These are phyloP conservation scores for Melikaiella ostensackeni DNA, from an alignment of 2,888 invertebrate genomes.

Conservation along the genomic window DNA sequence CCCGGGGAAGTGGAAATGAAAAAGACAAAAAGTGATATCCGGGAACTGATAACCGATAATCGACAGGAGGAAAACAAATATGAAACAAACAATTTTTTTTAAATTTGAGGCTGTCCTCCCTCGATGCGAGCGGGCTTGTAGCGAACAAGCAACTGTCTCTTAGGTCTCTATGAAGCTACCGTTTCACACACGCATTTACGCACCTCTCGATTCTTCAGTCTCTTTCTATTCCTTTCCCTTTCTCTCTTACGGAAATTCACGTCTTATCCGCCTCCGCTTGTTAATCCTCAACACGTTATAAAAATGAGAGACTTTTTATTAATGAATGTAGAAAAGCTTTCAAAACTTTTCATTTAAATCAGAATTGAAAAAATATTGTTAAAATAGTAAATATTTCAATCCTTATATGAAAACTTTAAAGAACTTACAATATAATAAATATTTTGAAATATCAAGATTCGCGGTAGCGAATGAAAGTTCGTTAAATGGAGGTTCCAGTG, in stretches of 20 bases:
- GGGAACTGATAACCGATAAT: not conserved
- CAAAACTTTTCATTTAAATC: too few species aligned
- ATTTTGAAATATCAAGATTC: too few species aligned
- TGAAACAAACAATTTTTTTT: not conserved
- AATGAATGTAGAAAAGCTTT: not conserved
- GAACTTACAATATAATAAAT: too few species aligned
- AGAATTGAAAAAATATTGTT: too few species aligned
- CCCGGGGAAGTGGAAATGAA: not conserved
- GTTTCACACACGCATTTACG: constrained; percentile 46
- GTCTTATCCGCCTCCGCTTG: constrained; percentile 13
- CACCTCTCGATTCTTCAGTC: constrained; percentile 40
- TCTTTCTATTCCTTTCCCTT: constrained; percentile 18
- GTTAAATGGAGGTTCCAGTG: too few species aligned
- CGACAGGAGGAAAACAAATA: not conserved
- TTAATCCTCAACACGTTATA: constrained; percentile 1
- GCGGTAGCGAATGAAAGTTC: too few species aligned
- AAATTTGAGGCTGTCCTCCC: constrained; percentile 28
- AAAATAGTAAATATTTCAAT: too few species aligned
- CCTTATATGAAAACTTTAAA: too few species aligned
- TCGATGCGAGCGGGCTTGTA: constrained; percentile 52
- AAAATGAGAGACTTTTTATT: constrained; percentile 13
- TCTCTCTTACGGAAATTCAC: constrained; percentile 9
- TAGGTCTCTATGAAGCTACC: constrained; percentile 53
- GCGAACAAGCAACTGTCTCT: constrained; percentile 53
- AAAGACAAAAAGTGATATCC: not conserved